Evolutionary conservation across 2,797 vertebrate species (phyloP).

Genomic region (Paguma larvata): DNA sequence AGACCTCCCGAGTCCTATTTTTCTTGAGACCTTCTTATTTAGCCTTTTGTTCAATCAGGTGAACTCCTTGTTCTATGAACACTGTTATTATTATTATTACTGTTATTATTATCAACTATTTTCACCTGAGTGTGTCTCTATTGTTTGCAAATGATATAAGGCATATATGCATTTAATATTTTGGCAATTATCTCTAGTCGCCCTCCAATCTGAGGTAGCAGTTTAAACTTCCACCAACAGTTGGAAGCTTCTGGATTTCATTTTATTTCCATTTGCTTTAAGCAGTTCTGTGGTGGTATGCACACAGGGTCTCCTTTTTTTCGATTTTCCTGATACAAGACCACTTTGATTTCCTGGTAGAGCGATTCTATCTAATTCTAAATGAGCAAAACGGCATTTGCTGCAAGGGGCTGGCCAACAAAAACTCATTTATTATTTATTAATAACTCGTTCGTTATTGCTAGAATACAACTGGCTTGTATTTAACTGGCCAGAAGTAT

Average conservation of each 20-base stretch:
- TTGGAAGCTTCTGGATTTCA: not conserved
- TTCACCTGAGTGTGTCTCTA: not conserved
- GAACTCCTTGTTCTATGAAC: not conserved
- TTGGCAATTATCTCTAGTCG: not conserved
- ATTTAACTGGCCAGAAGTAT: conserved; percentile 62
- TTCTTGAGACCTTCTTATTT: not conserved
- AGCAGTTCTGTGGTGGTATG: not conserved
- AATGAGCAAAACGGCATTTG: conserved; percentile 19
- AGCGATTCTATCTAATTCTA: conserved; percentile 61
- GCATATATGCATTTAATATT: not conserved
- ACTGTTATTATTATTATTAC: not conserved
- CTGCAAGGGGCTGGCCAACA: not conserved
- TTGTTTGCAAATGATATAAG: not conserved
- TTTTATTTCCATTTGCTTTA: not conserved
- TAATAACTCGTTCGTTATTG: conserved; percentile 61
- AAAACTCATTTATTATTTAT: conserved; percentile 56
- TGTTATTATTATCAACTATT: not conserved
- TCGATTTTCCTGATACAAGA: not conserved
- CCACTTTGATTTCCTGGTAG: not conserved
- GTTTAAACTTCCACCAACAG: not conserved
- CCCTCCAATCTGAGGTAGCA: not conserved
- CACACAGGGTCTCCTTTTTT: not conserved
- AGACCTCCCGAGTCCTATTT: not conserved
- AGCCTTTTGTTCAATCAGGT: not conserved
- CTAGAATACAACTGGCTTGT: conserved; percentile 56